phyloP scores from a whole-genome alignment of 2,888 invertebrate species.

The Seira musarum region DNA sequence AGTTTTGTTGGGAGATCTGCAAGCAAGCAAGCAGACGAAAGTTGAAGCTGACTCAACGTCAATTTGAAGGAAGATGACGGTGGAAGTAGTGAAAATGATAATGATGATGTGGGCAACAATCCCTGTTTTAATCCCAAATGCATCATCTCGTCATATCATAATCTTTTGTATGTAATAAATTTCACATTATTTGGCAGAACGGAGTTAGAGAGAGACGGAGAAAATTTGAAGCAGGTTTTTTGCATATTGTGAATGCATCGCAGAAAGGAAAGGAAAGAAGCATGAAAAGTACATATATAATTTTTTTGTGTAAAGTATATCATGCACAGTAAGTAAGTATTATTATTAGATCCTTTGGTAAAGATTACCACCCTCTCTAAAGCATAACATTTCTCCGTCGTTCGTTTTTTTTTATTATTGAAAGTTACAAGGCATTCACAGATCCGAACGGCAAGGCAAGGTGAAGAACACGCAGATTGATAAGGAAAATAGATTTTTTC shows the following conservation, averaged over 20 bases:
- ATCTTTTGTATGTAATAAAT: conserved; percentile 31
- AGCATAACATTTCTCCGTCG: not conserved
- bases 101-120: conserved; percentile 47
- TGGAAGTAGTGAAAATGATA: conserved; percentile 46
- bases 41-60: conserved; percentile 7
- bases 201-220: not conserved
- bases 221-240: not conserved
- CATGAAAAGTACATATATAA: conserved; percentile 1
- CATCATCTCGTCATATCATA: conserved; percentile 35
- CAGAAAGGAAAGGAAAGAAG: not conserved
- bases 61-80: conserved; percentile 39
- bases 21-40: not conserved
- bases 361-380: conserved; percentile 5
- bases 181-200: conserved; percentile 45
- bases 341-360: not conserved
- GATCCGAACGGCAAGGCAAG: not conserved
- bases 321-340: not conserved
- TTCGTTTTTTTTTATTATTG: not conserved
- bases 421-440: not conserved
- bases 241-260: not conserved
- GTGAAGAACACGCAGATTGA: conserved; percentile 33
- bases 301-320: not conserved
- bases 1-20: conserved; percentile 33
- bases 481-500: conserved; percentile 28
- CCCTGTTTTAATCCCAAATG: conserved; percentile 44